Evolutionary conservation across 1,140 invertebrate species (phyloP), one percentile per base, ranked within the genome.

Genomic region (Apis florea): DNA sequence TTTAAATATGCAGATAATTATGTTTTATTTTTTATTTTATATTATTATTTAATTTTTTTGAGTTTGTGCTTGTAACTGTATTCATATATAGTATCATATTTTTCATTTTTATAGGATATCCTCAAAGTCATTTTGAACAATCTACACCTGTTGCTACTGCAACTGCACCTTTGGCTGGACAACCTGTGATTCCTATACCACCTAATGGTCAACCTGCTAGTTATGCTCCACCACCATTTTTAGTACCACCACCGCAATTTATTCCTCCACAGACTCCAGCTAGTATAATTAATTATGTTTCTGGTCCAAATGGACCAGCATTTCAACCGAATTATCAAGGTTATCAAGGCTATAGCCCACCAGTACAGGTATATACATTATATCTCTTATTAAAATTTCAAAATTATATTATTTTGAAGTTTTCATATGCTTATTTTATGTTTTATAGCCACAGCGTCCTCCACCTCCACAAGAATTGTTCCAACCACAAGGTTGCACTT

Each of bases 401-500:
- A 49, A 47, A 24, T 64, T 70, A 12, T 12, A 24, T 11, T 68
- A 56, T 19, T 58, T 54, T 6, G 8, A 21, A n/a, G 24, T 72
- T 40, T n/a, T 2, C 12, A 13, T 47, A 58, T 58, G 4, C 49
- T 68, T n/a, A 49, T 17, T 10, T 56, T 15, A 15, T n/a, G 53
- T 40, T 26, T 86, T 86, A 31, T 54, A 90, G 88, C 84, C 90
- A 67, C 90, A 90, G 71, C 90, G 89, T 19, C 92, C 93, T 53
- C 94, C 93, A 51, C 94, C 93, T 31, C 94, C 95, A 2, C 94
- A 94, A 85, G 95, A 95, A 83, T 85, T 95, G 19, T 95, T 94
- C 79, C 94, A 95, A 82, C 93, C 94, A 0, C 93, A 94, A 81
- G 95, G 94, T 59, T 95, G 95, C 51, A 95, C 95, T 54, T 95